Evolutionary conservation across 2,113 vertebrate genomes (phyloP), one percentile per base, ranked within the genome.

Genomic region (Pelusios castaneus): DNA sequence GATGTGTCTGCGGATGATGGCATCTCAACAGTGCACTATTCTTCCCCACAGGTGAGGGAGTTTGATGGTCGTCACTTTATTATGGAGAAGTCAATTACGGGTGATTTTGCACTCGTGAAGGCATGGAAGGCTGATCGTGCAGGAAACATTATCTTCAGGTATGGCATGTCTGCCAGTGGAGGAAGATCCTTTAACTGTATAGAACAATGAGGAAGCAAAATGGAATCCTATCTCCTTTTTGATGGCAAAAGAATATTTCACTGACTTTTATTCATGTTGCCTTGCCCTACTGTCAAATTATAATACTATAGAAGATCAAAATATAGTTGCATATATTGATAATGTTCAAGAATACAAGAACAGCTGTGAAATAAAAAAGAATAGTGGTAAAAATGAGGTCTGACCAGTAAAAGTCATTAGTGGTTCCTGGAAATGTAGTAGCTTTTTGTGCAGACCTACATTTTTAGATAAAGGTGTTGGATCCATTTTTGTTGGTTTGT

Each of bases 131-230:
- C 99, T 11, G 99, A 99, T 97, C 98, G 95, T 91, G 99, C 99
- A 21, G 99, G 99, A 94, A 99, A 99, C 49, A 94, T 99, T 16
- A 97, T 99, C 94, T 99, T 99, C 98, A 99, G 99, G 99, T 99
- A 98, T 60, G 19, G 12, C 82, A 87, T 80, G 7, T 88, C 89
- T 90, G 70, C 41, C 29, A 41, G 6, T 51, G 38, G 31, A 19
- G 73, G 77, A 80, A 92, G 25, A 25, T 81, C 86, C 17, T 93
- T 90, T 79, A 80, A 52, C 43, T 3, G 3, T 86, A 93, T 67
- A 63, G 63, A 27, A 80, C 80, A 70, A n/a, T 70, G 80, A 67
- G 49, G 89, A 84, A 84, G 56, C 76, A n/a, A 77, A 88, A 41
- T 34, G 88, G 21, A 92, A 56, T 88, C 34, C 17, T 80, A 10